These are phyloP conservation scores for Galeruca laticollis DNA, from an alignment of 2,888 invertebrate genomes.

Conservation along the genomic window DNA sequence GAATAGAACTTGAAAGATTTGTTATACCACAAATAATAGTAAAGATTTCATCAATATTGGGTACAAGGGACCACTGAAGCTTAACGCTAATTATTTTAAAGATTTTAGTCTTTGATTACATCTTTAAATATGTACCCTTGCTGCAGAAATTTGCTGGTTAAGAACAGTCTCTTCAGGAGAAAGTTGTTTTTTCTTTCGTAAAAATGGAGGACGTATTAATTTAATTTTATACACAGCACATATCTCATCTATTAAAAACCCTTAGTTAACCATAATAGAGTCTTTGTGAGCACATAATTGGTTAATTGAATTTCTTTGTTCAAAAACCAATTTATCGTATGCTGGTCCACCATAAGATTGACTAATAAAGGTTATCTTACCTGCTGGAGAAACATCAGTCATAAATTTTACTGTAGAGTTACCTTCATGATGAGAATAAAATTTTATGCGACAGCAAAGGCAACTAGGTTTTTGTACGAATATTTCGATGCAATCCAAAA, in stretches of 20 bases:
- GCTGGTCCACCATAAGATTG: conserved; percentile 35
- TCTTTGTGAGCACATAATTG: conserved; percentile 17
- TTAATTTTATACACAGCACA: conserved; percentile 33
- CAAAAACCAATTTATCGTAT: conserved; percentile 35
- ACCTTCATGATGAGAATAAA: too few relatives aligned
- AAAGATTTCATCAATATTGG: too few relatives aligned
- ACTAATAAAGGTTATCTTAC: conserved; percentile 30
- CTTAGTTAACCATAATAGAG: conserved; percentile 32
- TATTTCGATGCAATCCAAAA: too few relatives aligned
- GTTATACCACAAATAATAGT: too few relatives aligned
- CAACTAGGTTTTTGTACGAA: too few relatives aligned
- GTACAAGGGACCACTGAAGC: too few relatives aligned
- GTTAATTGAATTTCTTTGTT: conserved; percentile 26
- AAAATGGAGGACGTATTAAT: conserved; percentile 38
- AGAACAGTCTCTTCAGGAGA: conserved; percentile 31
- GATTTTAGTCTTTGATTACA: too few relatives aligned
- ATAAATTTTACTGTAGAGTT: too few relatives aligned
- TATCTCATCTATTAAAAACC: conserved; percentile 30
- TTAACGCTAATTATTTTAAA: too few relatives aligned
- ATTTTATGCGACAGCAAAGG: too few relatives aligned
- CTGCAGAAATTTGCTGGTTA: conserved; percentile 22
- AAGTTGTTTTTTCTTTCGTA: conserved; percentile 35
- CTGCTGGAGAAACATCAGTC: conserved; percentile 33
- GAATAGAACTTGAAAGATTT: too few relatives aligned
- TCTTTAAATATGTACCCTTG: too few relatives aligned